A percentile compares a stretch with the other conserved stretches of the same genome.
Conservation (phyloP, 37 sponge, comb jelly and placozoan genomes). For the Axinella damicornis region DNA sequence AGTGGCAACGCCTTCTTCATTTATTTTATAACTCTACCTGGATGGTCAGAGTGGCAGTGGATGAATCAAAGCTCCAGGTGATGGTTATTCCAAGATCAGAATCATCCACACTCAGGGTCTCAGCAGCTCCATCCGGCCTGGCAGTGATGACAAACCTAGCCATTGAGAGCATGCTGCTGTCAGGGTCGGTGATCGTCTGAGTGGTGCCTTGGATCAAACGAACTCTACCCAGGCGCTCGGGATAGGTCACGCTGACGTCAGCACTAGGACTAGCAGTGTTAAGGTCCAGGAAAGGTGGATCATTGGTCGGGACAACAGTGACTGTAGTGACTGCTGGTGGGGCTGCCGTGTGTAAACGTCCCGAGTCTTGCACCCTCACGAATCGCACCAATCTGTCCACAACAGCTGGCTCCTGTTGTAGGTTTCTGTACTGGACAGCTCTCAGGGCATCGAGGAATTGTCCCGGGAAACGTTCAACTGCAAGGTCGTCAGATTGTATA, state of each 20-base stretch:
- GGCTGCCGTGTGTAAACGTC: background rate
- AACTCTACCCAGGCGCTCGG: slow-evolving; percentile 35
- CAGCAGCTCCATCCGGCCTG: slow-evolving; percentile 50
- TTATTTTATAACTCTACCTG: too few species aligned
- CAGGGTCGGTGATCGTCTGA: slow-evolving; percentile 57
- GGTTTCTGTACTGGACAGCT: slow-evolving; percentile 40
- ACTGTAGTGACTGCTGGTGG: slow-evolving; percentile 52
- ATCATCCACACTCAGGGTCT: slow-evolving; percentile 45
- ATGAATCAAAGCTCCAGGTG: background rate
- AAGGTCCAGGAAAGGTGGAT: slow-evolving; percentile 66
- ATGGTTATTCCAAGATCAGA: background rate
- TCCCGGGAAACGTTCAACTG: slow-evolving; percentile 27
- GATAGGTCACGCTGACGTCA: slow-evolving; percentile 13
- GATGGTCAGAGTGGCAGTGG: background rate
- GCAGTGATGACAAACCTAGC: slow-evolving; percentile 32
- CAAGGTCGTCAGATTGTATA: background rate
- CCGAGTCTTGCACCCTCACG: slow-evolving; percentile 51
- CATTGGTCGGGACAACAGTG: slow-evolving; percentile 60
- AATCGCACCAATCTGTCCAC: slow-evolving; percentile 23
- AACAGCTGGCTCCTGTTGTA: slow-evolving; percentile 28
- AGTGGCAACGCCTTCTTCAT: background rate
- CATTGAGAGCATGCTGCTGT: slow-evolving; percentile 30
- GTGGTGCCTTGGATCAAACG: slow-evolving; percentile 12
- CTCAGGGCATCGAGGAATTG: slow-evolving; percentile 37
- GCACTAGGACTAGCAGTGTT: slow-evolving; percentile 10